Percentiles rank a stretch among this genome's conserved stretches.
These are phyloP conservation scores for Bufo gargarizans DNA, from an alignment of 2,113 vertebrate species.

Conservation along the genomic window DNA sequence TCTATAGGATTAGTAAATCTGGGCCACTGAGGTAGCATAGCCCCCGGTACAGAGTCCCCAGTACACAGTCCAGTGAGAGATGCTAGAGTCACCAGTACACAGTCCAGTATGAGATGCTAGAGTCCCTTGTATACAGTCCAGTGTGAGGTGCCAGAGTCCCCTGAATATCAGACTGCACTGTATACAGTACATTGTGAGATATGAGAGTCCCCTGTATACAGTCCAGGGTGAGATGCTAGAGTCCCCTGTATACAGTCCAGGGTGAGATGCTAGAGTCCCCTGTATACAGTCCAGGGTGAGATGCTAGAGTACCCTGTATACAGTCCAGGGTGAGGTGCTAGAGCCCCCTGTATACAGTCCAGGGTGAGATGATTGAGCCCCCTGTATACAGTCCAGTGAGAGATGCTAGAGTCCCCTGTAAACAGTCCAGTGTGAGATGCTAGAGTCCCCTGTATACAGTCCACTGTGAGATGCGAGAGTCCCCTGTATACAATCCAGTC, in stretches of 20 bases:
- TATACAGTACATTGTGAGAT: not conserved
- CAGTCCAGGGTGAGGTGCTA: not conserved
- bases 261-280: too few species aligned
- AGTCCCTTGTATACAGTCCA: not conserved
- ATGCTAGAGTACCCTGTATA: not conserved
- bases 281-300: not conserved
- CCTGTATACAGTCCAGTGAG: not conserved
- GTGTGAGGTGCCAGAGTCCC: not conserved
- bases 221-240: not conserved
- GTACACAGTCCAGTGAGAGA: not conserved
- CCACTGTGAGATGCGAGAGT: not conserved
- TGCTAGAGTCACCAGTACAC: not conserved
- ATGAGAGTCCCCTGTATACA: not conserved
- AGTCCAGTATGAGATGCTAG: not conserved
- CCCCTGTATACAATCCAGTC: not conserved
- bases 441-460: not conserved
- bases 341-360: not conserved
- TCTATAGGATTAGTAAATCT: too few species aligned
- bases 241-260: not conserved
- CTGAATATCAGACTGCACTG: too few species aligned
- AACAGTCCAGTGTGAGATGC: not conserved
- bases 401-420: too few species aligned
- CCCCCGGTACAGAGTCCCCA: too few species aligned
- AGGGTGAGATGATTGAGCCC: not conserved
- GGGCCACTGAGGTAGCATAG: too few species aligned